Percentiles rank a stretch among this genome's conserved stretches.
Evolutionary conservation across 2,797 vertebrate genomes (phyloP).

Genomic region (Borostomias antarcticus): DNA sequence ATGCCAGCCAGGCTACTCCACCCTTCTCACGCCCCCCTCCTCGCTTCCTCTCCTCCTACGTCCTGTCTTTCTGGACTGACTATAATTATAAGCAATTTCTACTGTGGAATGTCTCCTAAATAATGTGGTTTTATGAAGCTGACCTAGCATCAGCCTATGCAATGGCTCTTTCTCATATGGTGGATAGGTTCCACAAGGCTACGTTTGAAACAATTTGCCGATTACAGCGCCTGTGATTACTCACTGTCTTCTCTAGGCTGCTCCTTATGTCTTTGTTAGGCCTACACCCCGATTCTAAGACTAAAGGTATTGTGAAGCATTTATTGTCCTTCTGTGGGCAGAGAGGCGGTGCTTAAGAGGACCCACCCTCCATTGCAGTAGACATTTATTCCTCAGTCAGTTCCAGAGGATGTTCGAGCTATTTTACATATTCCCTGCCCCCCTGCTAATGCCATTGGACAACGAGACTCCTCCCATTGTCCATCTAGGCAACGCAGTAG

Average conservation of each 20-base stretch:
- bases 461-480: conserved; percentile 52
- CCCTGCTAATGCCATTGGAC: conserved; percentile 49
- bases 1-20: conserved; percentile 14
- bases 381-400: conserved; percentile 45
- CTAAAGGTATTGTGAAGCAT: conserved; percentile 39
- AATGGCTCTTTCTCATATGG: not conserved
- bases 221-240: not conserved
- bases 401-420: conserved; percentile 47
- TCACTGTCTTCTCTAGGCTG: not conserved
- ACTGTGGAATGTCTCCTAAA: not conserved
- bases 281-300: conserved; percentile 21
- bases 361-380: conserved; percentile 73
- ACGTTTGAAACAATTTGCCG: not conserved
- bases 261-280: conserved; percentile 3
- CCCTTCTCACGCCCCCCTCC: conserved; percentile 5
- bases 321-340: conserved; percentile 68
- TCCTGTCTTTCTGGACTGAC: not conserved
- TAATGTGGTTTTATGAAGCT: not conserved
- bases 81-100: conserved; percentile 4
- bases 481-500: conserved; percentile 43
- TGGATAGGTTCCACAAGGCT: not conserved
- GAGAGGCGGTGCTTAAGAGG: conserved; percentile 43
- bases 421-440: conserved; percentile 54
- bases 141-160: not conserved
- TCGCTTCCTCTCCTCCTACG: conserved; percentile 1